Conservation (phyloP, 2,888 invertebrate genomes). For the Hirtodrosophila confusa region DNA sequence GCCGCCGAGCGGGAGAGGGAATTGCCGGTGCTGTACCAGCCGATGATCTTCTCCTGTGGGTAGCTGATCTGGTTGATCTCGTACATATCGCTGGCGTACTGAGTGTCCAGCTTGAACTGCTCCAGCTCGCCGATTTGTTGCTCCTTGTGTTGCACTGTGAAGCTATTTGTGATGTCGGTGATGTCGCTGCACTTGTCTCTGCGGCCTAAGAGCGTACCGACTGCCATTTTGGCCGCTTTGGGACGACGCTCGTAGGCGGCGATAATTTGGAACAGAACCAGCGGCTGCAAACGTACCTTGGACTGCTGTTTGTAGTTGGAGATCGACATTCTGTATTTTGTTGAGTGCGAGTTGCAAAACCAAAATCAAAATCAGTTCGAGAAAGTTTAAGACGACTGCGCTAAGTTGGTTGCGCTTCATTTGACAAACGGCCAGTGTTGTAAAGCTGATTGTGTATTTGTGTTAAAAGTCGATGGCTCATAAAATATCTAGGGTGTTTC, state of each 20-base stretch:
- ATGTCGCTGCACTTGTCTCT: slow-evolving; percentile 27
- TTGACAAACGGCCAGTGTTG: slow-evolving; percentile 23
- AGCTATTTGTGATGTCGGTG: slow-evolving; percentile 59
- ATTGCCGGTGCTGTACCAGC: slow-evolving; percentile 62
- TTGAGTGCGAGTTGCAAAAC: background rate
- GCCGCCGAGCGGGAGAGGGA: slow-evolving; percentile 40
- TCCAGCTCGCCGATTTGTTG: slow-evolving; percentile 26
- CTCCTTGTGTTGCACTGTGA: slow-evolving; percentile 49
- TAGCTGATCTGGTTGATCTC: slow-evolving; percentile 46
- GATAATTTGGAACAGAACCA: slow-evolving; percentile 65
- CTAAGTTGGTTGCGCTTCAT: slow-evolving; percentile 35
- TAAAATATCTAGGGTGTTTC: too few relatives aligned
- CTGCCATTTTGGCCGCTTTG: slow-evolving; percentile 27
- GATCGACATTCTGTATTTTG: slow-evolving; percentile 38
- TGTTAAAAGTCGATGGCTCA: background rate
- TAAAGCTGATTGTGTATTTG: background rate
- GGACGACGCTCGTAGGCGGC: slow-evolving; percentile 63
- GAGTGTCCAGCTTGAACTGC: slow-evolving; percentile 53
- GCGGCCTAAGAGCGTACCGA: slow-evolving; percentile 61
- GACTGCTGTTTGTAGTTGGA: slow-evolving; percentile 39
- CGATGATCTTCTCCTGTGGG: slow-evolving; percentile 61
- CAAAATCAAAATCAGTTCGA: background rate
- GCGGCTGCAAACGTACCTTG: slow-evolving; percentile 53
- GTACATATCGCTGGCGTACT: slow-evolving; percentile 54
- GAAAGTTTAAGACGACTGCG: background rate